These are phyloP conservation scores for Cyanoderma ruficeps DNA, from an alignment of 2,113 vertebrate genomes.

Conservation along the genomic window DNA sequence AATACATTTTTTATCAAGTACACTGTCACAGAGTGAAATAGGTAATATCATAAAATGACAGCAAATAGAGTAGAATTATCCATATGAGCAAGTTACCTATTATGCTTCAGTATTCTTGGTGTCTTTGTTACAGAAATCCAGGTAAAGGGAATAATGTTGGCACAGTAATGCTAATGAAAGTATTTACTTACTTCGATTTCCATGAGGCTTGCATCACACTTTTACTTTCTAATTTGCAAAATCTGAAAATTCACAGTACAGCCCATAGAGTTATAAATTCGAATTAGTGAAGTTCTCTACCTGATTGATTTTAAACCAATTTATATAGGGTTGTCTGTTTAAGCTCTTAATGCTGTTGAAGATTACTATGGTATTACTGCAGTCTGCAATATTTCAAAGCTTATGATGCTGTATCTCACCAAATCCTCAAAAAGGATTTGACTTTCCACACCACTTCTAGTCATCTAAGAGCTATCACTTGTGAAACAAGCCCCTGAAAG, in stretches of 20 bases:
- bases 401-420: slow-evolving; percentile 4
- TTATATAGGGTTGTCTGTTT: slow-evolving; percentile 30
- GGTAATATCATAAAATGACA: not conserved
- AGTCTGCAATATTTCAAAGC: slow-evolving; percentile 41
- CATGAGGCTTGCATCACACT: not conserved
- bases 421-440: slow-evolving; percentile 49
- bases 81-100: not conserved
- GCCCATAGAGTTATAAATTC: not conserved
- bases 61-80: not conserved
- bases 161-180: not conserved
- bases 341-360: slow-evolving; percentile 55
- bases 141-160: not conserved
- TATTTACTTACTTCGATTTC: not conserved
- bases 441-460: not conserved
- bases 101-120: not conserved
- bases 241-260: not conserved
- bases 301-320: slow-evolving; percentile 45
- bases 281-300: slow-evolving; percentile 37
- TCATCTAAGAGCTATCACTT: not conserved
- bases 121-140: not conserved
- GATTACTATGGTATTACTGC: slow-evolving; percentile 44
- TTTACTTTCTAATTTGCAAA: slow-evolving; percentile 39
- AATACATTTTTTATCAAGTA: not conserved
- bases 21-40: not conserved
- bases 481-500: slow-evolving; percentile 14